phyloP scores from a whole-genome alignment of 2,113 vertebrate species.

The Alexandromys fortis region DNA sequence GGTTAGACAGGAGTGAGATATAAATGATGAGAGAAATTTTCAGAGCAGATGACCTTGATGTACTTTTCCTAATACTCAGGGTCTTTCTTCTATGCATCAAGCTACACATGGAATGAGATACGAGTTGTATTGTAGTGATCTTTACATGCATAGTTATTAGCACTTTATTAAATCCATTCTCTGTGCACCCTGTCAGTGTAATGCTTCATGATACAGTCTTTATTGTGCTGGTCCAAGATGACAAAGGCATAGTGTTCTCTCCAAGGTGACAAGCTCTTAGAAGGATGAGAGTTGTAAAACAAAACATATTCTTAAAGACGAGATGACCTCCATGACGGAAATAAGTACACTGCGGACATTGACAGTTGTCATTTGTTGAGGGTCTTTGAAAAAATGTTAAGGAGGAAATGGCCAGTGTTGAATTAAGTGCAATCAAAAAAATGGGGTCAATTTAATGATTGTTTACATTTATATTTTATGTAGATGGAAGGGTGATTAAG shows the following conservation, averaged over 20 bases:
- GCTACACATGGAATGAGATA: neutral
- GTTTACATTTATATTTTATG: neutral
- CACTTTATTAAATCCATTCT: neutral
- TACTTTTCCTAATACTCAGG: neutral
- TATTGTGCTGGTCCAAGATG: neutral
- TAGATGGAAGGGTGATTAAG: neutral
- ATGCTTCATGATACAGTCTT: neutral
- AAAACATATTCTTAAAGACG: neutral
- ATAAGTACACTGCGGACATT: neutral
- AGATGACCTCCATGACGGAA: neutral
- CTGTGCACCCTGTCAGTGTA: neutral
- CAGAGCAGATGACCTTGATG: neutral
- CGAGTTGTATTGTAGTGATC: neutral
- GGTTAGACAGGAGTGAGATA: neutral
- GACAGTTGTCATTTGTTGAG: neutral
- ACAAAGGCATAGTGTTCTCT: neutral
- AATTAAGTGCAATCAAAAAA: neutral
- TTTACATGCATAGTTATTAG: neutral
- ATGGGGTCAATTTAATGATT: neutral
- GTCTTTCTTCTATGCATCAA: neutral
- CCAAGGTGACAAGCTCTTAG: neutral
- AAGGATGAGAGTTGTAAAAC: neutral
- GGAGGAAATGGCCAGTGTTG: neutral
- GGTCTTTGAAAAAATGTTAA: neutral
- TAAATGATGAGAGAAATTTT: neutral